These are phyloP conservation scores for Pammene fasciana DNA, from an alignment of 2,888 invertebrate species.

Conservation along the genomic window DNA sequence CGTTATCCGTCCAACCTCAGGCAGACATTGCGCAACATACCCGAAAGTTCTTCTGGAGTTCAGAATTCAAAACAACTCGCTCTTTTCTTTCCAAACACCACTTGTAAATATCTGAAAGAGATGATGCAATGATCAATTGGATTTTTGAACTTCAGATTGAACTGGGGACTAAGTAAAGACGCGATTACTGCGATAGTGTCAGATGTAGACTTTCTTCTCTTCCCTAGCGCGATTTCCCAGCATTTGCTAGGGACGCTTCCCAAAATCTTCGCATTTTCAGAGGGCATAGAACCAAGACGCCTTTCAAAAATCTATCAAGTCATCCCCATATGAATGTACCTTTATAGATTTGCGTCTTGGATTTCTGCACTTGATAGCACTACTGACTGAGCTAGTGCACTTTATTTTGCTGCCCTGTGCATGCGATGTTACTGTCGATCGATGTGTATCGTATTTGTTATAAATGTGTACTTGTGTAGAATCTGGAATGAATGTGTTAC, in stretches of 20 bases:
- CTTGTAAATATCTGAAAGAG: constrained; percentile 5
- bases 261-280: constrained; percentile 39
- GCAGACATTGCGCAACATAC: not conserved
- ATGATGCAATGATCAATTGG: not conserved
- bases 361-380: constrained; percentile 40
- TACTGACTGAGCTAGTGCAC: constrained; percentile 42
- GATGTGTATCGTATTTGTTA: constrained; percentile 41
- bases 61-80: not conserved
- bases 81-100: not conserved
- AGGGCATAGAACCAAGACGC: constrained; percentile 41
- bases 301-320: not conserved
- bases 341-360: constrained; percentile 32
- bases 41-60: too few relatives aligned
- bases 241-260: constrained; percentile 40
- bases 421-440: constrained; percentile 40
- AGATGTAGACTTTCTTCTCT: constrained; percentile 29
- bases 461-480: constrained; percentile 38
- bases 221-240: constrained; percentile 32
- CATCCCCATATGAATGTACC: not conserved
- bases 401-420: constrained; percentile 42
- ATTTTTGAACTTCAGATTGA: not conserved
- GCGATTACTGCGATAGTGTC: constrained; percentile 22
- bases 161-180: constrained; percentile 3
- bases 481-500: constrained; percentile 38
- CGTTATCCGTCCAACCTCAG: not conserved